Evolutionary conservation across 2,888 invertebrate species (phyloP).

Genomic region (Hartigia nigra): DNA sequence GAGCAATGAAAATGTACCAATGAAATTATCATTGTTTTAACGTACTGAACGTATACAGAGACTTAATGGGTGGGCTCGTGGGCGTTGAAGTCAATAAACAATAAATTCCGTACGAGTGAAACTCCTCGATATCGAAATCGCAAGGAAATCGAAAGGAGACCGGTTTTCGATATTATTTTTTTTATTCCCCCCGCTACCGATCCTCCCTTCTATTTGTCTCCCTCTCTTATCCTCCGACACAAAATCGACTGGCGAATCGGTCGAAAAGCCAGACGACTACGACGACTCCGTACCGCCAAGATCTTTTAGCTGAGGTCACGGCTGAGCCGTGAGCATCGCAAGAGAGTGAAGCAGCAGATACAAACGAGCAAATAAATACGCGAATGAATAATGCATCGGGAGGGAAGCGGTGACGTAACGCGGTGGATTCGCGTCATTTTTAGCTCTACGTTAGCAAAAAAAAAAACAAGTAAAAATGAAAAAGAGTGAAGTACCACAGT

Average conservation of each 20-base stretch:
- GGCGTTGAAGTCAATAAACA: background rate
- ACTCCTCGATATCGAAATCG: background rate
- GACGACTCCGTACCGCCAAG: background rate
- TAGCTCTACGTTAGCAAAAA: background rate
- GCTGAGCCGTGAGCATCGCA: background rate
- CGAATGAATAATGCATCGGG: conserved; percentile 2
- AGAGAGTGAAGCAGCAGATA: background rate
- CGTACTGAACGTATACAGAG: too few relatives aligned
- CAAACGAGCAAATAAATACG: background rate
- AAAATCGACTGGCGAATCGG: background rate
- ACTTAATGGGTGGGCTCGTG: too few relatives aligned
- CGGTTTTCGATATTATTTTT: background rate
- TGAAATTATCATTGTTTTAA: background rate
- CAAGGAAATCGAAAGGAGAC: background rate
- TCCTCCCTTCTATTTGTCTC: too few relatives aligned
- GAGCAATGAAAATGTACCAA: too few relatives aligned
- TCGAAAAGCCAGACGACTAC: background rate
- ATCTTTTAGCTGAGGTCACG: background rate
- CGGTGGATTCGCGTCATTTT: background rate
- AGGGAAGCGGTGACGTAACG: conserved; percentile 1
- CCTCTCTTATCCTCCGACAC: too few relatives aligned
- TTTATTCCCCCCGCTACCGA: background rate
- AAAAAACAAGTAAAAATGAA: background rate
- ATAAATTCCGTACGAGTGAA: background rate
- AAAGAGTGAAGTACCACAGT: background rate